Evolutionary conservation across 2,113 vertebrate genomes (phyloP), one percentile per base, ranked within the genome.

Genomic region (Amazona guildingii): DNA sequence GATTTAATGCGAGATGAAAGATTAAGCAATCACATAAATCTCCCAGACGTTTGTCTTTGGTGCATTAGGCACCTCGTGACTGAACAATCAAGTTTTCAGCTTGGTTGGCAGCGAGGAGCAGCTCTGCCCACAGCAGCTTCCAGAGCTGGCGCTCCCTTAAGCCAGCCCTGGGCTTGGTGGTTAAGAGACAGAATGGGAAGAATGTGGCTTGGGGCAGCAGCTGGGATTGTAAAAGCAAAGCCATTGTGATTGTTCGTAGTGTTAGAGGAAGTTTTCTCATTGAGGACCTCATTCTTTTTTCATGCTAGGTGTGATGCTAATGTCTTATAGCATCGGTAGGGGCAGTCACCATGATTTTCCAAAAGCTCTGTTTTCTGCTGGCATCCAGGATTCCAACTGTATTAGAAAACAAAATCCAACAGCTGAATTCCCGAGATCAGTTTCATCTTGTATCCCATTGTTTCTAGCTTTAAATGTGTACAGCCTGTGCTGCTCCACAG

Each of bases 121-220:
- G 72, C 67, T 51, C 33, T 80, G 83, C 61, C 44, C 79, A 18
- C 0, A 3, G 64, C 77, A 49, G 69, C 57, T 49, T 54, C 39
- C 33, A 10, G 27, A 23, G 33, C 37, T 0, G 0, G 64, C 39
- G 5, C 35, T 86, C 27, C 8, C 1, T 48, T 1, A 7, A 12
- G 76, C 81, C 46, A 35, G 2, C 52, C 57, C 59, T 13, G 20
- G 27, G 39, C 72, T 73, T 0, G 0, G 18, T 7, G 49, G 39
- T 2, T 0, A 3, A 4, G n/a, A 24, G 59, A n/a, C 62, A 68
- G 15, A 16, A 4, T 23, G 14, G 79, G 79, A 28, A 17, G 49
- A 27, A 54, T 1, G 3, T 2, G 9, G 39, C 0, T 0, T 17
- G 46, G 23, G 33, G 7, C 9, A 3, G 24, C 1, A 3, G 4